Percentiles rank a stretch among this genome's conserved stretches.
phyloP scores from a whole-genome alignment of 2,113 vertebrate species.

The Platichthys flesus region DNA sequence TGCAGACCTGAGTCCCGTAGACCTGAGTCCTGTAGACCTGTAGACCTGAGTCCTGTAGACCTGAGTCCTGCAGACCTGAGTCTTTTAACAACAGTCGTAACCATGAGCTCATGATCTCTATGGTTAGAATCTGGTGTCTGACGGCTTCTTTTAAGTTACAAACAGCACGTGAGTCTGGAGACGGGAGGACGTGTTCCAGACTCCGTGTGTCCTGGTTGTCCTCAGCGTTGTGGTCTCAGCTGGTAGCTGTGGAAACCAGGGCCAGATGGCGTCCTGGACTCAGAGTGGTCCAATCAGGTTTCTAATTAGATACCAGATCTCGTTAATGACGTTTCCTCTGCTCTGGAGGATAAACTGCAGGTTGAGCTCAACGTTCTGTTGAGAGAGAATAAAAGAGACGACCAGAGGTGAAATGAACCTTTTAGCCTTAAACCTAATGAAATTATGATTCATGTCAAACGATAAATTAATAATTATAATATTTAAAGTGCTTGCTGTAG shows the following conservation, averaged over 20 bases:
- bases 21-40: too few species aligned
- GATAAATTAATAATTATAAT: too few species aligned
- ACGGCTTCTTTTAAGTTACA: too few species aligned
- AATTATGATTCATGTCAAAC: too few species aligned
- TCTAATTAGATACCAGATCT: constrained; percentile 14
- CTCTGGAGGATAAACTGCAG: neutral
- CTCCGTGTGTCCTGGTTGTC: neutral
- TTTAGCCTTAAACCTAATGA: too few species aligned
- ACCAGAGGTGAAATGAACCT: too few species aligned
- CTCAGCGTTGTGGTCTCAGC: constrained; percentile 14
- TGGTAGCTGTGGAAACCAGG: constrained; percentile 33
- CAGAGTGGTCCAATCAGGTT: constrained; percentile 25
- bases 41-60: too few species aligned
- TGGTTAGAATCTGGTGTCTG: too few species aligned
- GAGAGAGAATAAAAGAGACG: neutral
- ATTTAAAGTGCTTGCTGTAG: too few species aligned
- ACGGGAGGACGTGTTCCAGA: neutral
- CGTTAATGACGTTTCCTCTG: constrained; percentile 21
- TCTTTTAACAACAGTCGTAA: too few species aligned
- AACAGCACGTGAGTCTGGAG: neutral
- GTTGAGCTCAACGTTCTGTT: neutral
- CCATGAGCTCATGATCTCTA: neutral
- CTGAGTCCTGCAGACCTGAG: too few species aligned
- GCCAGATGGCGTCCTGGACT: constrained; percentile 37
- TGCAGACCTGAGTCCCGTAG: too few species aligned